Base-by-base conservation (phyloP, 2,113 vertebrate species). In the Pituophis catenifer region DNA sequence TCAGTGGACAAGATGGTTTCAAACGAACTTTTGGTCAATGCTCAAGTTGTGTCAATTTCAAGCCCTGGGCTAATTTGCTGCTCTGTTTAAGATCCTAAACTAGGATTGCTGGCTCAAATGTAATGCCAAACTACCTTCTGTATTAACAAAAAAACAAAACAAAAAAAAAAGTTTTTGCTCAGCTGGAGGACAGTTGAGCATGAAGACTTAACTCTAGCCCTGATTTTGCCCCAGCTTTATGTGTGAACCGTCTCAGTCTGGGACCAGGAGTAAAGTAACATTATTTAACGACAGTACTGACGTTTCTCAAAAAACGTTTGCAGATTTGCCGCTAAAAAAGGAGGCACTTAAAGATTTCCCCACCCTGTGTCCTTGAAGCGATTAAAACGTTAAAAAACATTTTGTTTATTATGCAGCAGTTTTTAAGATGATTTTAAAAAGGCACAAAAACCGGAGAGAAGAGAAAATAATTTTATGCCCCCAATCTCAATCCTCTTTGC, bases 321-420 rank as follows among this genome's bases (percentile, higher is more conserved):
- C 19, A 12, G 3, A 23, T 53, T 52, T 58, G 7, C 6, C 8
- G 26, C 48, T 11, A 48, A 50, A 81, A 95, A 59, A 94, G 17
- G 33, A 95, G 92, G 96, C 93, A 89, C 91, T 33, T 10, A 12
- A 12, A 81, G 10, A 38, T 44, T 90, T 5, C 29, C 89, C 29
- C 89, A 90, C n/a, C 0, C 0, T n/a, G 38, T 9, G 75, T 50
- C 24, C 4, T 62, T 29, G 38, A 55, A 48, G 26, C 65, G 1
- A 81, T 57, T 24, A 24, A 92, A 88, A 89, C 19, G 9, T 24
- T 48, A 58, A 24, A 62, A 50, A 50, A 50, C 8, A 54, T 29
- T 26, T 86, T 23, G 19, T 75, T 26, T 9, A 62, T 19, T 26
- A 62, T 15, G 57, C 75, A 48, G 65, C 52, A 33, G 53, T 62